A percentile compares a stretch with the other conserved stretches of the same genome.
Evolutionary conservation across 1,140 invertebrate genomes (phyloP).

Genomic region (Ephestia elutella): DNA sequence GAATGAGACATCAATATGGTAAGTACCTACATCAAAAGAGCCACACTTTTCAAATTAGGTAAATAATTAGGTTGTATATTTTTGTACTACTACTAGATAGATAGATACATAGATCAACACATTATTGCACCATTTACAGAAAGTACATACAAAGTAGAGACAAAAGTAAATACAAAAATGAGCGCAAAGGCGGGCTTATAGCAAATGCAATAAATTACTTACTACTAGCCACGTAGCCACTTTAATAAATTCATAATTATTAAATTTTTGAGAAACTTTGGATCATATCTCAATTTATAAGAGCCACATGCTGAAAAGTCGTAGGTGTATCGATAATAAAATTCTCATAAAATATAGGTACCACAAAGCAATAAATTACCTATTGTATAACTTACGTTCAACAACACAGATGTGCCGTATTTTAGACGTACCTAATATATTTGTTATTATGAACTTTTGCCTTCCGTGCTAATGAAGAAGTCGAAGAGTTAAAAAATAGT

Average conservation of each 20-base stretch:
- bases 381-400: constrained; percentile 25
- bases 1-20: too few species aligned
- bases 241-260: background rate
- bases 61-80: too few species aligned
- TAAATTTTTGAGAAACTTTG: background rate
- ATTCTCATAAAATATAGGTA: constrained; percentile 27
- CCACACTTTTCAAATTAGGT: too few species aligned
- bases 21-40: too few species aligned
- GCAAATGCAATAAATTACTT: too few species aligned
- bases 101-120: too few species aligned
- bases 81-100: too few species aligned
- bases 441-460: background rate
- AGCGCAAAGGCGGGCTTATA: too few species aligned
- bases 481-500: background rate
- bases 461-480: background rate
- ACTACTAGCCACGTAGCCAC: too few species aligned
- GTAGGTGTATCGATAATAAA: constrained; percentile 32
- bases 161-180: too few species aligned
- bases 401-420: constrained; percentile 23
- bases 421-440: constrained; percentile 3
- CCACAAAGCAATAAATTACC: constrained; percentile 15
- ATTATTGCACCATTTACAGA: too few species aligned
- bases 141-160: too few species aligned
- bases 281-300: background rate
- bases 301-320: background rate